Conservation (phyloP, 2,888 invertebrate species). For the Poecilus cupreus region DNA sequence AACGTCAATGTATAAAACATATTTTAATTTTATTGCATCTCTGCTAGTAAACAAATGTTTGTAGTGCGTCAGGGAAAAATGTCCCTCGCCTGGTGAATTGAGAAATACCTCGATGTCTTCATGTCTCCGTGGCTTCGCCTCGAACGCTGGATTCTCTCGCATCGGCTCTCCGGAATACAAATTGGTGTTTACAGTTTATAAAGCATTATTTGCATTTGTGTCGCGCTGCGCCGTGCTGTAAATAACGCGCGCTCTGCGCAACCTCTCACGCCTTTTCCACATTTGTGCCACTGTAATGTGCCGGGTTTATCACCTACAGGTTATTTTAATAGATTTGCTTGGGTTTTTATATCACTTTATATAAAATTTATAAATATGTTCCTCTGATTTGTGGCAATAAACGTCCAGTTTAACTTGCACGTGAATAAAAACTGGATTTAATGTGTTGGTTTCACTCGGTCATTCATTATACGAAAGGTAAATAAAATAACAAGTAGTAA, state of each 20-base stretch:
- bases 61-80: too few species aligned
- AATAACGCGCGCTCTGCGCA: slow-evolving; percentile 2
- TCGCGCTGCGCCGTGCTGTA: slow-evolving; percentile 20
- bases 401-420: not conserved
- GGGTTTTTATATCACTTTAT: not conserved
- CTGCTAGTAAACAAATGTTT: too few species aligned
- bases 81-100: too few species aligned
- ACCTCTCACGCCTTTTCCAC: slow-evolving; percentile 35
- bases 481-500: too few species aligned
- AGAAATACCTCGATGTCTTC: too few species aligned
- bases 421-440: not conserved
- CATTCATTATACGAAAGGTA: not conserved
- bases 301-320: slow-evolving; percentile 1
- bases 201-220: slow-evolving; percentile 52
- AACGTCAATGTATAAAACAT: too few species aligned
- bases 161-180: slow-evolving; percentile 55
- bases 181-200: slow-evolving; percentile 58
- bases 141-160: not conserved
- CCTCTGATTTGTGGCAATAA: not conserved
- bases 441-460: not conserved
- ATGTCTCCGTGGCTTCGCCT: not conserved
- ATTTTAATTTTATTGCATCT: too few species aligned
- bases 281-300: slow-evolving; percentile 10
- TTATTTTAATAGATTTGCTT: slow-evolving; percentile 29
- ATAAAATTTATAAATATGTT: slow-evolving; percentile 16